Evolutionary conservation across 2,113 vertebrate genomes (phyloP).

Genomic region (Hippolais icterina): DNA sequence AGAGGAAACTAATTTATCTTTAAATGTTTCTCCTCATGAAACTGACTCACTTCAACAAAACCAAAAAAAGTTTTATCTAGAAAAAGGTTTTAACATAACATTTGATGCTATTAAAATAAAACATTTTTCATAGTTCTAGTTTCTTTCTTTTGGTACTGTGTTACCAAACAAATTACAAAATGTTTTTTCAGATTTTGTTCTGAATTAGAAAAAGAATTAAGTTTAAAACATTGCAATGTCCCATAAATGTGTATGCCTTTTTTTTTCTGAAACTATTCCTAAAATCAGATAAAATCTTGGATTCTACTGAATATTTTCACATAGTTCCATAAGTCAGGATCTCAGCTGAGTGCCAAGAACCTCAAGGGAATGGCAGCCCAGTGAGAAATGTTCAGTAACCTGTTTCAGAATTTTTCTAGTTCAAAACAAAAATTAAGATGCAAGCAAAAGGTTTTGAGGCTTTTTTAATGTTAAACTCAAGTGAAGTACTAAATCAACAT

Average conservation of each 20-base stretch:
- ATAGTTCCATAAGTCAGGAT: neutral
- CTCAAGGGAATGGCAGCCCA: neutral
- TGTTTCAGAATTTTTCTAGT: neutral
- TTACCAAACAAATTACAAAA: neutral
- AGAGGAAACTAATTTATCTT: neutral
- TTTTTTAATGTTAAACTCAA: neutral
- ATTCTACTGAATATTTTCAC: neutral
- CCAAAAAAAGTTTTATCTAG: neutral
- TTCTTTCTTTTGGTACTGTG: neutral
- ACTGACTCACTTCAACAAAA: neutral
- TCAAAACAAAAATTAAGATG: neutral
- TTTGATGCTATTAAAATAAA: neutral
- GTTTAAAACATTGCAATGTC: neutral
- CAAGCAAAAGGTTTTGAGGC: neutral
- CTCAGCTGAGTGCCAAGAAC: neutral
- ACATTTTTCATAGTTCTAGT: neutral
- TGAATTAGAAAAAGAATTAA: neutral
- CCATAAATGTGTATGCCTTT: neutral
- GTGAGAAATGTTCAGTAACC: neutral
- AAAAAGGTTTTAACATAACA: neutral
- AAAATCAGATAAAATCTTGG: neutral
- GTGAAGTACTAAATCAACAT: neutral
- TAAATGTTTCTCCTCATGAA: neutral
- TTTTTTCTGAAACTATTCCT: neutral
- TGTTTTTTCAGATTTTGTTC: neutral